Evolutionary conservation across 2,113 vertebrate species (phyloP).

Genomic region (Elachura formosa): DNA sequence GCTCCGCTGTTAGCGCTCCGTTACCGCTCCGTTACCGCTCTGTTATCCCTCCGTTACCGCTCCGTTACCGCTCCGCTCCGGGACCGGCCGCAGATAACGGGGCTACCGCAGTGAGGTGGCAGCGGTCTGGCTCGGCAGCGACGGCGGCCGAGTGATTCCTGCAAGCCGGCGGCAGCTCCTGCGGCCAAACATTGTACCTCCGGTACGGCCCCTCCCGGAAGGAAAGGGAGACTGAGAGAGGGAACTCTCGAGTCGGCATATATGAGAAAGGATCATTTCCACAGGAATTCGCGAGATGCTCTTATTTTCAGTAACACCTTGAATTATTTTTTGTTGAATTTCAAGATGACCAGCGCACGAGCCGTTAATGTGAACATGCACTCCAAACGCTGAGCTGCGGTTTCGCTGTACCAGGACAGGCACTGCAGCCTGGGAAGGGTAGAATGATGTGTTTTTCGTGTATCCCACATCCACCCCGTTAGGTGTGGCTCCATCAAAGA

Average conservation of each 20-base stretch:
- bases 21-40: not conserved
- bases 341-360: not conserved
- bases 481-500: not conserved
- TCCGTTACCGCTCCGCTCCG: not conserved
- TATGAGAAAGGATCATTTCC: rapidly evolving
- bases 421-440: rapidly evolving
- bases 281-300: rapidly evolving
- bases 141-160: no score
- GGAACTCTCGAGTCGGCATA: not conserved
- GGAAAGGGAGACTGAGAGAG: not conserved
- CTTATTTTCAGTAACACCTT: rapidly evolving
- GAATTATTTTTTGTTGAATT: rapidly evolving
- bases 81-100: conserved; percentile 9
- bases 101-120: not conserved
- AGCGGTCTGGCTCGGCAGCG: not conserved
- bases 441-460: rapidly evolving
- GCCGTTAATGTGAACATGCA: rapidly evolving
- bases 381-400: rapidly evolving
- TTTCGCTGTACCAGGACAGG: rapidly evolving
- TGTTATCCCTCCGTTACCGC: not conserved
- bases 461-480: not conserved
- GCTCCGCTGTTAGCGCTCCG: no score
- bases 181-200: no score
- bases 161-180: not conserved
- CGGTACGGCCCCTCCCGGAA: not conserved